Evolutionary conservation across 2,888 invertebrate genomes (phyloP).

Genomic region (Drosophila siamana): DNA sequence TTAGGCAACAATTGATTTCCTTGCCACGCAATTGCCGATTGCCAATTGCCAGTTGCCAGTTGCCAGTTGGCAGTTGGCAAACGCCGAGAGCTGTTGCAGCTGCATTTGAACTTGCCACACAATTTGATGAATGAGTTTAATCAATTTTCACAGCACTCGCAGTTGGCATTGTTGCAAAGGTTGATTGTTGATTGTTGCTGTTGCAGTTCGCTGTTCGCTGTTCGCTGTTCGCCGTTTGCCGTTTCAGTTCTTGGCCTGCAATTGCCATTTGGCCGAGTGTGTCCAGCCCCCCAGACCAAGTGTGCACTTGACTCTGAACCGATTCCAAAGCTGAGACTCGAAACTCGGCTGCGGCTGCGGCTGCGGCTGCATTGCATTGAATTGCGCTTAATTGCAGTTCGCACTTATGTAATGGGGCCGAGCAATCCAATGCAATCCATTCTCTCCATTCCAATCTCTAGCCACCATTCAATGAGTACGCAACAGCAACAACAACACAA

Average conservation of each 20-base stretch:
- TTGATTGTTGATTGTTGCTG: too few relatives aligned
- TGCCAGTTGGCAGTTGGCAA: constrained; percentile 12
- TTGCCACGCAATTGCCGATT: constrained; percentile 38
- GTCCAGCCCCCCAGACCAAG: too few relatives aligned
- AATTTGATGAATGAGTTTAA: constrained; percentile 77
- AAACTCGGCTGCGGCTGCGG: background rate
- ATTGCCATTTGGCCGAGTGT: background rate
- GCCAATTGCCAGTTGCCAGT: background rate
- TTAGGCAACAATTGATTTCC: constrained; percentile 68
- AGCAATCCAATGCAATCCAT: constrained; percentile 40
- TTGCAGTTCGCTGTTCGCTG: too few relatives aligned
- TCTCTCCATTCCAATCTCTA: constrained; percentile 23
- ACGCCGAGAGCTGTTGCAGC: constrained; percentile 22
- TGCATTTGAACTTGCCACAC: constrained; percentile 62
- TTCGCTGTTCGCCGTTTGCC: constrained; percentile 5
- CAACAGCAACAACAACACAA: constrained; percentile 31
- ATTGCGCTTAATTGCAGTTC: constrained; percentile 75
- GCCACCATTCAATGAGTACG: constrained; percentile 12
- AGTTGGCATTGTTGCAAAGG: too few relatives aligned
- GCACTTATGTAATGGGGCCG: constrained; percentile 57
- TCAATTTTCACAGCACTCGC: constrained; percentile 69
- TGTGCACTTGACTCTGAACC: constrained; percentile 60
- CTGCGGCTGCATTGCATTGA: constrained; percentile 48
- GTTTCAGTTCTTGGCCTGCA: constrained; percentile 18
- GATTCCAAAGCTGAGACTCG: background rate